Evolutionary conservation across 2,888 invertebrate genomes (phyloP), one percentile per base, ranked within the genome.

Genomic region (Glomeris marginata): DNA sequence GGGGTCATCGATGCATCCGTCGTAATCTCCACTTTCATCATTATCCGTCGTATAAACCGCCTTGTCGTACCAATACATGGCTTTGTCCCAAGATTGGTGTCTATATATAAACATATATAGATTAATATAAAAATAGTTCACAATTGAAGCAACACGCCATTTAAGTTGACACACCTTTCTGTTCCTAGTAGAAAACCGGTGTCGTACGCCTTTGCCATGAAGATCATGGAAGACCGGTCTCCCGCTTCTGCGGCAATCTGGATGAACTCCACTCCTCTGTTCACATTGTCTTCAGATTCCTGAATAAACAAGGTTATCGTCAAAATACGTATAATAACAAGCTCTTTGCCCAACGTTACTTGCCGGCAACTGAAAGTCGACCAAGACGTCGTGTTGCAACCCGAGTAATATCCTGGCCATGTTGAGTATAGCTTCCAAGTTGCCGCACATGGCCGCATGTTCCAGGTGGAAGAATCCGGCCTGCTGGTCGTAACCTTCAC

Each of bases 381-480:
- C 63, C 22, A 74, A 64, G 15, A 73, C 61, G 53, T 73, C 72
- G 51, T 70, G 67, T 28, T 67, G 71, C 50, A 71, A 55, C 18
- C 64, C 66, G 15, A 72, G 64, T 56, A 69, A 68, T 50, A 75
- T 66, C 47, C 64, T 62, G 2, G 72, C 71, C 57, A 72, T 58
- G 13, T 71, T 69, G 28, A 69, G 55, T 13, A 72, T 66, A 40
- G 73, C 73, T 56, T 74, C 73, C 54, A 72, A 57, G 33, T 69
- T 64, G 2, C 72, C 72, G 41, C 73, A 69, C 45, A 70, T 64
- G 3, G 72, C 70, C 1, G 74, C 72, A 51, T 68, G 66, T 54
- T 69, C 64, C 59, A 75, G 65, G 57, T 74, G 74, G 59, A 66
- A 75, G 36, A 73, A 58, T 16, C 72, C 73, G 2, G 73, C 68